phyloP scores from a whole-genome alignment of 2,113 vertebrate species.

The Narcine bancroftii region DNA sequence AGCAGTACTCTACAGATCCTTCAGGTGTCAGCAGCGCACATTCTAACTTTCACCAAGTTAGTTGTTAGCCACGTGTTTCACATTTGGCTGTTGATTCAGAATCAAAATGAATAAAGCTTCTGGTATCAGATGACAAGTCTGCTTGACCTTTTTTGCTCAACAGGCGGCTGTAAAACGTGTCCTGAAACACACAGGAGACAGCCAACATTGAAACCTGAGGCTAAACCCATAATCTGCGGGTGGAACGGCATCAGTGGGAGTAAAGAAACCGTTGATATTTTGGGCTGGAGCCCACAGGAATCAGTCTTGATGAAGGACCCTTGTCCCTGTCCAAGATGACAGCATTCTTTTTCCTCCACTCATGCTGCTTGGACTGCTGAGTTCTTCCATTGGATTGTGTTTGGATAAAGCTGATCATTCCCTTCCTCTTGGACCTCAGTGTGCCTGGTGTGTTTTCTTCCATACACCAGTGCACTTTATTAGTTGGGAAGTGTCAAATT shows the following conservation, averaged over 20 bases:
- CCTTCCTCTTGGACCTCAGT: background rate
- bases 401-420: no score
- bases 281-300: no score
- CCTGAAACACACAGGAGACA: no score
- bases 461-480: background rate
- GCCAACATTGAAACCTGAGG: no score
- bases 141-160: background rate
- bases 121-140: background rate
- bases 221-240: no score
- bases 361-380: no score
- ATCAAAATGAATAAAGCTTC: background rate
- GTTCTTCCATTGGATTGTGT: no score
- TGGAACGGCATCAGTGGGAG: no score
- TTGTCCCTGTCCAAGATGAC: no score
- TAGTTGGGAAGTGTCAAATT: background rate
- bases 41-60: background rate
- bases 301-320: no score
- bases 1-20: background rate
- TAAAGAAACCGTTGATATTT: no score
- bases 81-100: background rate
- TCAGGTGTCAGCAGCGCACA: background rate
- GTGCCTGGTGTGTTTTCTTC: background rate
- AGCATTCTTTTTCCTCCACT: no score
- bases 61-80: background rate
- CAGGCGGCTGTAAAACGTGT: background rate